Evolutionary conservation across 2,888 invertebrate genomes (phyloP), one percentile per base, ranked within the genome.

Genomic region (Gastrophysa polygoni): DNA sequence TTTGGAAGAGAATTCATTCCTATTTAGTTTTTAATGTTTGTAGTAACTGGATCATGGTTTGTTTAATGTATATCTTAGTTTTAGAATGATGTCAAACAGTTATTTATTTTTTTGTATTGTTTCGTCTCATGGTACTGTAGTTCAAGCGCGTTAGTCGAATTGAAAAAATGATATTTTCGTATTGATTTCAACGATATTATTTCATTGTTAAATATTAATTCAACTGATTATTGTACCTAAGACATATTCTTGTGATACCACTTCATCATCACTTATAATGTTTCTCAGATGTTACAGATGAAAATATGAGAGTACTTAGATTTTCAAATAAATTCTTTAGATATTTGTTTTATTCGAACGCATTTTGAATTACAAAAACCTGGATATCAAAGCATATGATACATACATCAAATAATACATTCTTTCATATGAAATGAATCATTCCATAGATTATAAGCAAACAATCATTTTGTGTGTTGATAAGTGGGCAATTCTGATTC

Each of bases 241-340:
- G 38, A 11, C 38, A 38, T 14, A n/a, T 38, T 38, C 14, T 38
- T 38, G 38, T 38, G 38, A 38, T 38, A 38, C 38, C 38, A 38
- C 38, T 14, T 4, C 38, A 38, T 38, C 38, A 38, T 38, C 38
- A 38, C 38, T 38, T 4, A 38, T 38, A 38, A 2, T 6, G 3
- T 4, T 38, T 38, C 10, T 16, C 4, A 10, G 3, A 20, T 17
- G 8, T 20, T 11, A 2, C 3, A 18, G 18, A 46, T 38, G n/a
- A 38, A 14, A 38, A 38, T 14, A 38, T 24, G 28, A 11, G 18
- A 52, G 52, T 52, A 52, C 51, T 52, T 52, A 21, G 10, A 38
- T 10, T 52, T 16, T 21, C 34, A 52, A 32, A 52, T 20, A 21
- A 34, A 52, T 38, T 38, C 16, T 20, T 52, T 38, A 38, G 20